Percentiles rank a stretch among this genome's conserved stretches.
Evolutionary conservation across 2,797 vertebrate genomes (phyloP).

Genomic region (Micromesistius poutassou): DNA sequence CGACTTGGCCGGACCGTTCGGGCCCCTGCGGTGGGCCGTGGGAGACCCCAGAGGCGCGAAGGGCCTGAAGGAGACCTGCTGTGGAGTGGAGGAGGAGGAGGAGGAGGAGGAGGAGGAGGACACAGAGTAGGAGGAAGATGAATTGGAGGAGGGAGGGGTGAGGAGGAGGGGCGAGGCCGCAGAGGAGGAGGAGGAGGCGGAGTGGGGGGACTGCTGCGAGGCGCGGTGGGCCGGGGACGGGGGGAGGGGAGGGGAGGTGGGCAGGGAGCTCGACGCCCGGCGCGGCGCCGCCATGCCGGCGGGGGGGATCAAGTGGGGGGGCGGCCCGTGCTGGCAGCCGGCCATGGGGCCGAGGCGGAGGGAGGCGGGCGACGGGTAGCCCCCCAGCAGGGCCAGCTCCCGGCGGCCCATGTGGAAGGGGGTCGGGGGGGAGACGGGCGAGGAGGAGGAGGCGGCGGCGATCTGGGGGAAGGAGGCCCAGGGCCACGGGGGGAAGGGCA

Average conservation of each 20-base stretch:
- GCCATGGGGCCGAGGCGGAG: constrained; percentile 73
- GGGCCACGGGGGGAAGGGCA: constrained; percentile 82
- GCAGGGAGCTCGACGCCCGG: constrained; percentile 66
- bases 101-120: constrained; percentile 52
- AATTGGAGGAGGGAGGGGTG: constrained; percentile 56
- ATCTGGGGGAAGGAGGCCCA: constrained; percentile 83
- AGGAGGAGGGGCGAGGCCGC: constrained; percentile 30
- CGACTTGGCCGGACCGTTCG: constrained; percentile 68
- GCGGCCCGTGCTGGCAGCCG: constrained; percentile 62
- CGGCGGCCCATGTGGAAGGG: constrained; percentile 64
- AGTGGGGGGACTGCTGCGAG: constrained; percentile 66
- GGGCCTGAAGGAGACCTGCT: constrained; percentile 75
- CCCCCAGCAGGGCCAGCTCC: constrained; percentile 74
- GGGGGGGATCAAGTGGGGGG: constrained; percentile 60
- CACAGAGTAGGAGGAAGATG: constrained; percentile 48
- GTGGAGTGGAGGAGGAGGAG: constrained; percentile 48
- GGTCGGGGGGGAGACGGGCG: constrained; percentile 64
- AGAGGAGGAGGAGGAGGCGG: constrained; percentile 57
- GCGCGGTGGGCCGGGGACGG: constrained; percentile 65
- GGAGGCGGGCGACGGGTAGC: constrained; percentile 70
- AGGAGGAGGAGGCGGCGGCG: constrained; percentile 33
- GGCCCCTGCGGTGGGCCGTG: constrained; percentile 61
- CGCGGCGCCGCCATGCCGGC: constrained; percentile 53
- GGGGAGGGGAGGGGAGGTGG: constrained; percentile 43
- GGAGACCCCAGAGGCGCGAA: constrained; percentile 70